Evolutionary conservation across 2,888 invertebrate species (phyloP).

Genomic region (Pristionchus exspectatus): DNA sequence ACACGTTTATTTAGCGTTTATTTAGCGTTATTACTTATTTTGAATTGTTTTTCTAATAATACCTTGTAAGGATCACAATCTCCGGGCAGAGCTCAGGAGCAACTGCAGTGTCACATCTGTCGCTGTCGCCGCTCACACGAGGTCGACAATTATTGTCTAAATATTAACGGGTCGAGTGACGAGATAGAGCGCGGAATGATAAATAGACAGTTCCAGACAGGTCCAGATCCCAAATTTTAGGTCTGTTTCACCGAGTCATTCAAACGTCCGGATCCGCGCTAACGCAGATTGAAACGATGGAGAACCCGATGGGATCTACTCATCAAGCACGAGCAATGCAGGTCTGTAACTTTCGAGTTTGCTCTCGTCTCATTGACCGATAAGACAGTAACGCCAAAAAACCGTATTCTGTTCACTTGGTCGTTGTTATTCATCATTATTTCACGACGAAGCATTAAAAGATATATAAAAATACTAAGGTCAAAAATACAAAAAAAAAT

Average conservation of each 20-base stretch:
- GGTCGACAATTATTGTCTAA: background rate
- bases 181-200: no score
- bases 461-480: no score
- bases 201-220: no score
- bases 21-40: no score
- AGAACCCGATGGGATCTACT: background rate
- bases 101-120: background rate
- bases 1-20: no score
- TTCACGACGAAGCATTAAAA: no score
- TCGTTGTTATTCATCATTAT: background rate
- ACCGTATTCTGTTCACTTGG: no score
- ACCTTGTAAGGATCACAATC: constrained; percentile 18
- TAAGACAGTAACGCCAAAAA: no score
- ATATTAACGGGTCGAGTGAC: no score
- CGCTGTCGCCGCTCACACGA: background rate
- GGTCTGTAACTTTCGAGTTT: background rate
- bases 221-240: background rate
- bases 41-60: no score
- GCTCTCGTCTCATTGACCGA: no score
- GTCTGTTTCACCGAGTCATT: constrained; percentile 35
- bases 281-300: background rate
- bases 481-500: no score
- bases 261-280: background rate
- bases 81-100: constrained; percentile 53
- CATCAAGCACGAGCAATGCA: background rate